phyloP scores from a whole-genome alignment of 2,113 vertebrate genomes.

The Gadus macrocephalus region DNA sequence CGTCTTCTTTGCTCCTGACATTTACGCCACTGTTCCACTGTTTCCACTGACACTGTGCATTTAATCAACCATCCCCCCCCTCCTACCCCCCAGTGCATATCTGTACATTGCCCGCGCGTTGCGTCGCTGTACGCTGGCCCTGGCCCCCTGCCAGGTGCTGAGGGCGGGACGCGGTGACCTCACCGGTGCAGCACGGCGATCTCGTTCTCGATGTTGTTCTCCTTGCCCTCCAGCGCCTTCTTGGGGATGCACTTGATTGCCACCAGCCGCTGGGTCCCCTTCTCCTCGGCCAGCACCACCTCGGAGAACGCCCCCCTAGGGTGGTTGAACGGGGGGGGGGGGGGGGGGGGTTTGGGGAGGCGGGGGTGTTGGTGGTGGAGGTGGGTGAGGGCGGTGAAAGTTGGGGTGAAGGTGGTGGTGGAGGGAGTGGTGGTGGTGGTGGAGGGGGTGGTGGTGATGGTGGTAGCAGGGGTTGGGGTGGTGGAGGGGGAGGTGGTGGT shows the following conservation, averaged over 20 bases:
- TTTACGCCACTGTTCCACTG: constrained; percentile 70
- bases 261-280: constrained; percentile 78
- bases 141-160: no score
- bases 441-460: no score
- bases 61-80: constrained; percentile 49
- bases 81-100: background rate
- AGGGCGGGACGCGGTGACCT: constrained; percentile 18
- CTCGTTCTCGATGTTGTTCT: constrained; percentile 87
- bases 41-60: constrained; percentile 68
- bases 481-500: no score
- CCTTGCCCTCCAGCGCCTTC: constrained; percentile 85
- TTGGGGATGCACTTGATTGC: constrained; percentile 90
- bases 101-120: background rate
- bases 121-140: background rate
- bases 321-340: background rate
- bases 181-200: constrained; percentile 85
- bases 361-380: no score
- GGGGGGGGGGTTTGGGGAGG: no score
- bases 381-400: no score
- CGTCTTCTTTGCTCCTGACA: constrained; percentile 76
- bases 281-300: constrained; percentile 86
- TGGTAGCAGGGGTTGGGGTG: no score
- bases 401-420: no score
- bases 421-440: no score
- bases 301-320: constrained; percentile 86